These are phyloP conservation scores for Leptinotarsa tumamoca DNA, from an alignment of 2,888 invertebrate species.

Conservation along the genomic window DNA sequence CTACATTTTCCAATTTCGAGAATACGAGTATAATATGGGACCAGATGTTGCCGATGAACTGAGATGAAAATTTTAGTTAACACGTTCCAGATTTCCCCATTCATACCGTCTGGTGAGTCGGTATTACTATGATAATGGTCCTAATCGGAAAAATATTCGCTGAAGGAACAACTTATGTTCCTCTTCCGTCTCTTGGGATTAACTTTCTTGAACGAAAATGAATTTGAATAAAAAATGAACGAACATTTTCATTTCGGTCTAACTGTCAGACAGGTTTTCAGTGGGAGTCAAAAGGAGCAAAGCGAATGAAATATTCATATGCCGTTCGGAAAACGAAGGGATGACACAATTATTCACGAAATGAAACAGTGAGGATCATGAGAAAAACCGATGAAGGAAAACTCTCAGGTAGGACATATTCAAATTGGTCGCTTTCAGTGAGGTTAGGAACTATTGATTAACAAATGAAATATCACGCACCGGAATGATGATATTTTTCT, in stretches of 20 bases:
- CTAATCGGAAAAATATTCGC: not conserved
- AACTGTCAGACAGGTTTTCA: not conserved
- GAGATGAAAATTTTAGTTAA: constrained; percentile 39
- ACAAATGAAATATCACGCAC: no score
- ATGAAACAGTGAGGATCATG: no score
- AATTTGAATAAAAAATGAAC: not conserved
- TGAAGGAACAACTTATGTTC: not conserved
- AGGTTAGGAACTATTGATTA: no score
- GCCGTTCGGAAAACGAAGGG: no score
- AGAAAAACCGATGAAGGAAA: no score
- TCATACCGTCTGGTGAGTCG: constrained; percentile 22
- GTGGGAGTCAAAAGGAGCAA: not conserved
- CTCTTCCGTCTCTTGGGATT: not conserved
- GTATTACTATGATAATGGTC: not conserved
- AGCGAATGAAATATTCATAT: no score
- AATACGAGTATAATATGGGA: constrained; percentile 32
- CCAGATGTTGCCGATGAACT: constrained; percentile 39
- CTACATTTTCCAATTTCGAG: constrained; percentile 36
- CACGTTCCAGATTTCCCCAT: constrained; percentile 35
- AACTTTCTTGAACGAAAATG: not conserved
- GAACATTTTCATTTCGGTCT: not conserved
- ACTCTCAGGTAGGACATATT: no score
- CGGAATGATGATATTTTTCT: no score
- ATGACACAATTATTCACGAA: no score
- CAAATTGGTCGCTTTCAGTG: no score